phyloP scores from a whole-genome alignment of 2,888 invertebrate species.

The Idaea dimidiata region DNA sequence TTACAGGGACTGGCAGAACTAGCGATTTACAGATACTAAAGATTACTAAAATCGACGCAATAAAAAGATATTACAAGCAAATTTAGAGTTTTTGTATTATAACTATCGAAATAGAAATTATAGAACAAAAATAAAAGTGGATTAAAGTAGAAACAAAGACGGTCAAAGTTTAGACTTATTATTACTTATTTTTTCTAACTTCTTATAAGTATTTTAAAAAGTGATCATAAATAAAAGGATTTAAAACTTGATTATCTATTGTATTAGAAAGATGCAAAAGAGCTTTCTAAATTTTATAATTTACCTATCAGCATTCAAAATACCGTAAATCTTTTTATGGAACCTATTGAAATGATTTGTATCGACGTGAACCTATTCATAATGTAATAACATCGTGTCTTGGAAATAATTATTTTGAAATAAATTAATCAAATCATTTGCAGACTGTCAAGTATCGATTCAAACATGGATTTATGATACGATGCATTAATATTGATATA shows the following conservation, averaged over 20 bases:
- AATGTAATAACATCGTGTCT: neutral
- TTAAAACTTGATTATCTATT: neutral
- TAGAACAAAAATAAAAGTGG: too few relatives aligned
- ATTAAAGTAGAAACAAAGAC: too few relatives aligned
- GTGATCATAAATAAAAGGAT: neutral
- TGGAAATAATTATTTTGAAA: neutral
- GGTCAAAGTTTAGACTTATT: too few relatives aligned
- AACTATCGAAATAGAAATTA: too few relatives aligned
- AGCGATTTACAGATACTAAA: too few relatives aligned
- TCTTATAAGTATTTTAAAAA: neutral
- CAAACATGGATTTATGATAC: constrained; percentile 1
- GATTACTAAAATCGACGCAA: too few relatives aligned
- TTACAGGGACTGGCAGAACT: too few relatives aligned
- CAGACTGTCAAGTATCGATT: neutral
- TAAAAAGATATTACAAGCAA: too few relatives aligned
- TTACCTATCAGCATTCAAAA: too few relatives aligned
- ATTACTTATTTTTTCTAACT: too few relatives aligned
- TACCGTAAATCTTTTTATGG: neutral
- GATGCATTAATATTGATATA: neutral
- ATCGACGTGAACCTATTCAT: neutral
- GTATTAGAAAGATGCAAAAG: neutral
- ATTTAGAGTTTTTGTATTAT: too few relatives aligned
- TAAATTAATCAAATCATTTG: constrained; percentile 1
- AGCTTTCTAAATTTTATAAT: neutral
- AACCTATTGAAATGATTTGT: neutral